Evolutionary conservation across 1,140 invertebrate genomes (phyloP).

Genomic region (Papilio xuthus): DNA sequence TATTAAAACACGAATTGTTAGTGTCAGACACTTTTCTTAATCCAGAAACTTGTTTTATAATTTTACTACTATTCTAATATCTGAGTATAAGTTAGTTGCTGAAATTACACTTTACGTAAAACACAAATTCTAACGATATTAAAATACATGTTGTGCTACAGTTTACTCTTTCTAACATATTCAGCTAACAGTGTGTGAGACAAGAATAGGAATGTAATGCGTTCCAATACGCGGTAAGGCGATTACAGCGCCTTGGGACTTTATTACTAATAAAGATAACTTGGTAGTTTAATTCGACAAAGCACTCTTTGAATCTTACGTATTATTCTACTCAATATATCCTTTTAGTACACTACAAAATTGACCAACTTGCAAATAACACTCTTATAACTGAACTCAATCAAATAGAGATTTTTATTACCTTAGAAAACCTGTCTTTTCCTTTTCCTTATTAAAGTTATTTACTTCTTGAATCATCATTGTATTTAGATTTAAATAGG

Average conservation of each 20-base stretch:
- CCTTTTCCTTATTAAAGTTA: too few relatives aligned
- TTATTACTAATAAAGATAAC: conserved; percentile 33
- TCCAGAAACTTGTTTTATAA: not conserved
- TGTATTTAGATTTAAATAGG: not conserved
- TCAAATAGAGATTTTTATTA: too few relatives aligned
- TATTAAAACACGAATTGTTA: not conserved
- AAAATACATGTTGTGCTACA: conserved; percentile 6
- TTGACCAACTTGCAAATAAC: not conserved
- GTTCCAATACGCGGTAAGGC: conserved; percentile 24
- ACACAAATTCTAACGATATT: conserved; percentile 20
- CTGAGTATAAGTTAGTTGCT: conserved; percentile 16
- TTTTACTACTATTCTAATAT: not conserved
- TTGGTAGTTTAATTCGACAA: conserved; percentile 21
- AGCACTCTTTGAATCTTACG: not conserved
- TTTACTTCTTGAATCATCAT: too few relatives aligned
- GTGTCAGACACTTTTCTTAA: not conserved
- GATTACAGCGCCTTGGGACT: conserved; percentile 12
- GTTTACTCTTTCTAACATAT: conserved; percentile 15
- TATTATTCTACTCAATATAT: not conserved
- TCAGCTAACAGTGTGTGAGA: not conserved
- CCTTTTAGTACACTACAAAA: not conserved
- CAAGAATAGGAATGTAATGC: conserved; percentile 16
- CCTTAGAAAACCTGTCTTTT: too few relatives aligned
- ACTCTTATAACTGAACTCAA: not conserved
- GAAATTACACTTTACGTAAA: conserved; percentile 16